Conservation (phyloP, 2,797 vertebrate genomes). For the Crenuchus spilurus region DNA sequence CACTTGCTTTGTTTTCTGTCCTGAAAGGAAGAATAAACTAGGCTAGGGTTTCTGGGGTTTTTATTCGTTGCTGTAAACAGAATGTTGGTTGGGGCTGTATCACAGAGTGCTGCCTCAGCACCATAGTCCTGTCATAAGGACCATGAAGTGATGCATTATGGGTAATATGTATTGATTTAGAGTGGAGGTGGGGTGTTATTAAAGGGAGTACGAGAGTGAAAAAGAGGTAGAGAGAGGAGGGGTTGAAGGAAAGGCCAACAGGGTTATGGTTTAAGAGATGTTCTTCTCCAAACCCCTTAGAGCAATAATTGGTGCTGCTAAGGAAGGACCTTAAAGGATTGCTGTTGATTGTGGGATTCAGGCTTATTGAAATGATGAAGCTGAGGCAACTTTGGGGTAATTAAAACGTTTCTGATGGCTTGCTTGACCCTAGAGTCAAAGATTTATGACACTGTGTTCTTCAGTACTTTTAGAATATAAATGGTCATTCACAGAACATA, state of each 20-base stretch:
- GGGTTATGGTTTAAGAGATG: background rate
- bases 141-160: constrained; percentile 47
- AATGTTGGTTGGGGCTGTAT: background rate
- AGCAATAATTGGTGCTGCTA: too few species aligned
- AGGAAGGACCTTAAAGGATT: too few species aligned
- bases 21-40: background rate
- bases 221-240: background rate
- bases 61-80: background rate
- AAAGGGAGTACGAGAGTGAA: background rate
- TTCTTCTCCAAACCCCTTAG: background rate
- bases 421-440: too few species aligned
- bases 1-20: too few species aligned
- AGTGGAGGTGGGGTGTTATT: constrained; percentile 42
- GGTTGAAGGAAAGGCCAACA: constrained; percentile 15
- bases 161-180: constrained; percentile 49
- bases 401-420: too few species aligned
- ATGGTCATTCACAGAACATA: too few species aligned
- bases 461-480: too few species aligned
- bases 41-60: too few species aligned
- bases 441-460: too few species aligned
- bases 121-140: constrained; percentile 46
- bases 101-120: constrained; percentile 33
- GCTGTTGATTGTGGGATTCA: too few species aligned
- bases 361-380: too few species aligned
- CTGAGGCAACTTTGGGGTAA: too few species aligned